Conservation (phyloP, 2,797 vertebrate species). For the Ciconia nigra region DNA sequence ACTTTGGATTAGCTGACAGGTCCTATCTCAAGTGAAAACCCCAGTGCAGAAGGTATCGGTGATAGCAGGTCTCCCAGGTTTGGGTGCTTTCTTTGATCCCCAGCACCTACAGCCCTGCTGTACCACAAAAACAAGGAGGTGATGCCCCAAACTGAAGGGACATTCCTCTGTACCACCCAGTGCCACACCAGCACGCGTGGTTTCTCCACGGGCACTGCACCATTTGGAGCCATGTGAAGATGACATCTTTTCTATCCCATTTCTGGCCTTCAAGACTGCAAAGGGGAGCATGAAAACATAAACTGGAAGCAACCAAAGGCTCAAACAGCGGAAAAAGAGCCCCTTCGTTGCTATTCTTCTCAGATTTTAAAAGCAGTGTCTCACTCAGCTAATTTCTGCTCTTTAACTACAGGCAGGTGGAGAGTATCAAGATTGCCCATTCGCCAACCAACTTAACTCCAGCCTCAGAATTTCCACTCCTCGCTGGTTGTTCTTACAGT, state of each 20-base stretch:
- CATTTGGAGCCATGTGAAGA: background rate
- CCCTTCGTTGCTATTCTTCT: background rate
- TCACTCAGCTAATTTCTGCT: background rate
- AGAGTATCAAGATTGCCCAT: rapidly evolving
- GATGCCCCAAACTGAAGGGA: background rate
- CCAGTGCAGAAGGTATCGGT: background rate
- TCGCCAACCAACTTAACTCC: background rate
- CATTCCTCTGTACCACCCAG: rapidly evolving
- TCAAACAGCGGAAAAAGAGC: background rate
- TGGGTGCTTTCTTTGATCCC: background rate
- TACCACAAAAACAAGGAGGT: background rate
- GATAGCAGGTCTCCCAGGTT: background rate
- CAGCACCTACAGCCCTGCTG: background rate
- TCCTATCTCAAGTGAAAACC: background rate
- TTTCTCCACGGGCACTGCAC: background rate
- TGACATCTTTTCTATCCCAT: background rate
- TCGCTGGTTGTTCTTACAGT: rapidly evolving
- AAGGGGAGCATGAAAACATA: background rate
- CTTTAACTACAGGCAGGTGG: background rate
- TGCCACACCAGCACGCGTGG: background rate
- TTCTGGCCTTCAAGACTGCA: background rate
- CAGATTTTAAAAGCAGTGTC: background rate
- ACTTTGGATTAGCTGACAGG: background rate
- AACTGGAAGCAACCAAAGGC: background rate
- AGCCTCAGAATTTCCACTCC: background rate